Evolutionary conservation across 2,113 vertebrate species (phyloP).

Genomic region (Pelecanus crispus): DNA sequence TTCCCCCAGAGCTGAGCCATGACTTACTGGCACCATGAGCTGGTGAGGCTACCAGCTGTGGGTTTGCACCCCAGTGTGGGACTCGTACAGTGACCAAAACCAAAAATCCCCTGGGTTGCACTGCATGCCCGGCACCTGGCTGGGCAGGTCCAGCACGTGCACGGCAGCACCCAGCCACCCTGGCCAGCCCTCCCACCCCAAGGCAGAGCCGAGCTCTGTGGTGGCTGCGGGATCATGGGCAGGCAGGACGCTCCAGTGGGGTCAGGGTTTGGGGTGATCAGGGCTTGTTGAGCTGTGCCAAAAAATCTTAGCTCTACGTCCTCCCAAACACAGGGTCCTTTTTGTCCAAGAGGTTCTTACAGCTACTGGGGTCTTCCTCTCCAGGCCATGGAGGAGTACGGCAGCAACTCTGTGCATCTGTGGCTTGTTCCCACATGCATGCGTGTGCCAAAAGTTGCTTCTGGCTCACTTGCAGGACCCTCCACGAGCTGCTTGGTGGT

Average conservation of each 20-base stretch:
- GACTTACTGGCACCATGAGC: not conserved
- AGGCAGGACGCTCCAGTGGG: not conserved
- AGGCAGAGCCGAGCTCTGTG: not conserved
- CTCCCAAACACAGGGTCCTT: not conserved
- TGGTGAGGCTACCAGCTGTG: not conserved
- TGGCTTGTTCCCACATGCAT: not conserved
- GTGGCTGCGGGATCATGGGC: not conserved
- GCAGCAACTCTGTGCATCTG: not conserved
- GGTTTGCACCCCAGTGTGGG: not conserved
- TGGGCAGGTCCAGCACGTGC: not conserved
- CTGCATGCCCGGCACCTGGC: fast-evolving
- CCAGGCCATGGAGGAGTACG: not conserved
- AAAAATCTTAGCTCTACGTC: not conserved
- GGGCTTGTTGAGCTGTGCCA: not conserved
- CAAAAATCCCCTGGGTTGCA: not conserved
- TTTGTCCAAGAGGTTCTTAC: not conserved
- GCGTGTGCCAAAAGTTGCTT: not conserved
- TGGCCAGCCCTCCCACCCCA: fast-evolving
- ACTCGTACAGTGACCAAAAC: not conserved
- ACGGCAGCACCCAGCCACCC: not conserved
- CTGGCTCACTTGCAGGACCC: not conserved
- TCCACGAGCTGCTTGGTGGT: not conserved
- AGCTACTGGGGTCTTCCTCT: not conserved
- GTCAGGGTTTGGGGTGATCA: not conserved
- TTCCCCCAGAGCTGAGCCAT: not conserved